Evolutionary conservation across 2,797 vertebrate species (phyloP), one percentile per base, ranked within the genome.

Genomic region (Leptodactylus fallax): DNA sequence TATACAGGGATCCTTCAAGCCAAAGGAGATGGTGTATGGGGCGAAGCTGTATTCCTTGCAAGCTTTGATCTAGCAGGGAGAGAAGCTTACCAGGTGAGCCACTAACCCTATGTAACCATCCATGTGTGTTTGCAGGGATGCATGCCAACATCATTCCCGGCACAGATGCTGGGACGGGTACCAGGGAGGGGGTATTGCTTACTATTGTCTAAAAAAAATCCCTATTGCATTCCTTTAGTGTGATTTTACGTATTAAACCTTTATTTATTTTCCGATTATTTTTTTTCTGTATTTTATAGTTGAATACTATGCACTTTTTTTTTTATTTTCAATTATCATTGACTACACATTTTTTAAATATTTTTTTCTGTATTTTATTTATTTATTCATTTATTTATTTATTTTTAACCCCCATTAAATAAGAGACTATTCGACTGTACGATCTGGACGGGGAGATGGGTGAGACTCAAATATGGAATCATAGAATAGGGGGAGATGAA

Each of bases 41-140:
- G 60, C 45, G 25, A 88, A n/a, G 76, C 17, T 60, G 67, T 25
- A n/a, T 85, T 78, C 60, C 61, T n/a, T 51, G 61, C 87, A 47
- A 81, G 87, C 61, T 85, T 81, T 21, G 78, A 80, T 71, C 21
- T 74, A 74, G 36, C 47, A 82, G 79, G 79, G 79, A 79, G 56
- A 81, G 56, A 51, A 76, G 65, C 58, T 11, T 65, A 63, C 78
- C 87, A 89, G 87, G 87, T 89, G 83, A 89, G 87, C 65, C 21
- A 7, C 53, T 79, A 74, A 88, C 65, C 76, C 87, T 79, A 12
- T 45, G 63, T 53, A 23, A 49, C 49, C 49, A 74, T 85, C 58
- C 49, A 67, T 78, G 55, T 12, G 12, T 51, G 83, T 85, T 56
- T 49, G 27, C 10, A 63, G 47, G 51, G 67, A 60, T 84, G 25